Evolutionary conservation across 2,888 invertebrate genomes (phyloP).

Genomic region (Limnephilus lunatus): DNA sequence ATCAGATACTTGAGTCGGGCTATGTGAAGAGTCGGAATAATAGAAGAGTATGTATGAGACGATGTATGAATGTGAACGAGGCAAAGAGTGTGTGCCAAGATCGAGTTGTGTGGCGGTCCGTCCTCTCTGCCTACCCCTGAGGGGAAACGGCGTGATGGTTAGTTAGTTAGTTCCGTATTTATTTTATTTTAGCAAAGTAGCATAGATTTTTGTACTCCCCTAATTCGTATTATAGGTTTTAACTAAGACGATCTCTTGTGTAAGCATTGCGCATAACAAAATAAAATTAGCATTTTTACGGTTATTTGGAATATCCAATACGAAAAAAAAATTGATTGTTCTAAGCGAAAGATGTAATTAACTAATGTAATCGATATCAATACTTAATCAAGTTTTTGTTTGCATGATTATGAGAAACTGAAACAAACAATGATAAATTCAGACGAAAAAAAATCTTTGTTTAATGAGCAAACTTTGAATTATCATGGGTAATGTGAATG

Average conservation of each 20-base stretch:
- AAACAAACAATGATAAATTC: background rate
- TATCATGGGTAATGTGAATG: background rate
- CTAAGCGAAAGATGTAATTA: background rate
- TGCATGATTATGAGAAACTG: background rate
- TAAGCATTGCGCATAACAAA: background rate
- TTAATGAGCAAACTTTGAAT: background rate
- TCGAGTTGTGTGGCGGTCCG: too few relatives aligned
- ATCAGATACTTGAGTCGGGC: too few relatives aligned
- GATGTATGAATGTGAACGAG: too few relatives aligned
- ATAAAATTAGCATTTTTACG: background rate
- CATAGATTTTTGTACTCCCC: background rate
- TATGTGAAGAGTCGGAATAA: too few relatives aligned
- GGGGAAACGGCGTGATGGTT: too few relatives aligned
- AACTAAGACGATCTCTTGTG: background rate
- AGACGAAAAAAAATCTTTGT: background rate
- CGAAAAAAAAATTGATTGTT: background rate
- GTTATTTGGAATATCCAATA: background rate
- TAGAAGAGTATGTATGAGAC: too few relatives aligned
- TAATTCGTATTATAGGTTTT: too few relatives aligned
- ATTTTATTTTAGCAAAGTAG: background rate
- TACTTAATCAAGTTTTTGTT: background rate
- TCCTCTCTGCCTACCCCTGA: too few relatives aligned
- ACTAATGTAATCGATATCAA: background rate
- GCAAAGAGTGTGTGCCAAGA: too few relatives aligned
- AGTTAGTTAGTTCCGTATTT: background rate